Percentiles rank a stretch among this genome's conserved stretches.
Conservation (phyloP, 2,888 invertebrate genomes). For the Ennomos erosarius region DNA sequence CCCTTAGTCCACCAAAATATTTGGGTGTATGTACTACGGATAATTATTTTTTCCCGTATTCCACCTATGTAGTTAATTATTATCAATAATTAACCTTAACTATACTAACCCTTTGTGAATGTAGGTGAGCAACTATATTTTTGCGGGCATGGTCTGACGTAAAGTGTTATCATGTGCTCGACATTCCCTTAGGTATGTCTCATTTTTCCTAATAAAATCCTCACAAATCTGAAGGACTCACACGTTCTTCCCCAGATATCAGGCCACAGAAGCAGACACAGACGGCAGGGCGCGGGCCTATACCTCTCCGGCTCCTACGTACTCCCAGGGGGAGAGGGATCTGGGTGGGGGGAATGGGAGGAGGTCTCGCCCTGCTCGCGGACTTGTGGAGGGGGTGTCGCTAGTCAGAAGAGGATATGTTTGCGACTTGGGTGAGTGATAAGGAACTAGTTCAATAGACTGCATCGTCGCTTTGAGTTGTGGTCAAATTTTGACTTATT, state of each 20-base stretch:
- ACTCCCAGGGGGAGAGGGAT: conserved; percentile 88
- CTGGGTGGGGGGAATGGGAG: conserved; percentile 94
- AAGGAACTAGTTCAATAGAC: background rate
- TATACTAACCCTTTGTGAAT: too few relatives aligned
- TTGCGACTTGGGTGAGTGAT: conserved; percentile 84
- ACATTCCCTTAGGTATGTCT: too few relatives aligned
- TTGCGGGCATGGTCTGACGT: too few relatives aligned
- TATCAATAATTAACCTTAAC: too few relatives aligned
- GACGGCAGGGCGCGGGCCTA: conserved; percentile 90
- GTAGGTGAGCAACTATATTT: too few relatives aligned
- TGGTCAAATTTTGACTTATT: too few relatives aligned
- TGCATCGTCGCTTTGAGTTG: background rate
- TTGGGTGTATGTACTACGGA: too few relatives aligned
- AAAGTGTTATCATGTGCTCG: too few relatives aligned
- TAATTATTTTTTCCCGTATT: too few relatives aligned
- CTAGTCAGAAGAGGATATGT: conserved; percentile 93
- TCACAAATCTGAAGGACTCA: background rate
- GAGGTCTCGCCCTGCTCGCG: conserved; percentile 93
- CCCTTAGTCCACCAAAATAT: too few relatives aligned
- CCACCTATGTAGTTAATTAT: too few relatives aligned
- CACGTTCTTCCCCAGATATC: conserved; percentile 55
- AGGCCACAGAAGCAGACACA: conserved; percentile 89
- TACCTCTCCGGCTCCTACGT: conserved; percentile 90
- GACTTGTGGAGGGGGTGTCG: conserved; percentile 97
- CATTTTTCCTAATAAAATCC: too few relatives aligned